A percentile compares a stretch with the other conserved stretches of the same genome.
These are phyloP conservation scores for Atethmia centrago DNA, from an alignment of 2,888 invertebrate species.

Conservation along the genomic window DNA sequence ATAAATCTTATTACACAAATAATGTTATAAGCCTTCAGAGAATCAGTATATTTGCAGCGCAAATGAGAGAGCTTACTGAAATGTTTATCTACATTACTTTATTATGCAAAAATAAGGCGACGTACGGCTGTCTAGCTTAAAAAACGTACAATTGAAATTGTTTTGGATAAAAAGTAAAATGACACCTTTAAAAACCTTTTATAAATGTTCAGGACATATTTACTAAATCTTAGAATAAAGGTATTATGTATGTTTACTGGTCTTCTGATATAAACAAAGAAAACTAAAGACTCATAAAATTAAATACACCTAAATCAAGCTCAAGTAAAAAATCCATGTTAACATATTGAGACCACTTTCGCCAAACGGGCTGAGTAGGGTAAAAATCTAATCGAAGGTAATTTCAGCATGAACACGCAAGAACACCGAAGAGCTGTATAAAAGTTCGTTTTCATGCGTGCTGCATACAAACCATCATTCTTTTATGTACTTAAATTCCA, in stretches of 20 bases:
- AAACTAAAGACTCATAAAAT: neutral
- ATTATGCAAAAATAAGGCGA: constrained; percentile 29
- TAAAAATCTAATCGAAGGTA: no score
- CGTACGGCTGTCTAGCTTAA: constrained; percentile 9
- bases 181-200: neutral
- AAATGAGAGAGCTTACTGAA: constrained; percentile 32
- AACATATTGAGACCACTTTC: neutral
- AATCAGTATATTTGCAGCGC: neutral
- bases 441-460: neutral
- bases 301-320: neutral
- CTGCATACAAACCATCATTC: neutral
- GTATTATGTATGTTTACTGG: no score
- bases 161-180: constrained; percentile 5
- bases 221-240: neutral
- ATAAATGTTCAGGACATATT: neutral
- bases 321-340: neutral
- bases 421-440: neutral
- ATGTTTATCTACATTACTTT: constrained; percentile 31
- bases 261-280: neutral
- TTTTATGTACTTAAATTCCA: no score
- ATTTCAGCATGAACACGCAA: neutral
- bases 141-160: constrained; percentile 14
- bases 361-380: neutral
- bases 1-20: constrained; percentile 6
- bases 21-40: neutral